phyloP scores from a whole-genome alignment of 2,888 invertebrate species.

The Arrhopalites spinosus region DNA sequence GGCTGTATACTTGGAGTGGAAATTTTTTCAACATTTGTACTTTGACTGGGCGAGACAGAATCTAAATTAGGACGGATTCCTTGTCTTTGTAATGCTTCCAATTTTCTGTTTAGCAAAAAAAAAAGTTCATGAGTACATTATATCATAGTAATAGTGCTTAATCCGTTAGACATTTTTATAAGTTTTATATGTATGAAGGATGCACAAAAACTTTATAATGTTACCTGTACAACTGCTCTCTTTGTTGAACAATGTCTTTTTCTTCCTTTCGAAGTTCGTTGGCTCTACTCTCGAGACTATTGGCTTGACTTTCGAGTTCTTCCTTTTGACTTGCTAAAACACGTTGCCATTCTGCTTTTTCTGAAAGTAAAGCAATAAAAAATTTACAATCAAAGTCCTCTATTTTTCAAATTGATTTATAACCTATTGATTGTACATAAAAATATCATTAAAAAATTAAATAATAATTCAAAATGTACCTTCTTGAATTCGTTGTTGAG shows the following conservation, averaged over 20 bases:
- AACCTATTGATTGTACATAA: too few species aligned
- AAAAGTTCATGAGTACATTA: not conserved
- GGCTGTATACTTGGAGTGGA: slow-evolving; percentile 58
- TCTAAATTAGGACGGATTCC: slow-evolving; percentile 63
- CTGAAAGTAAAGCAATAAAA: too few species aligned
- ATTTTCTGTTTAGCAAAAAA: slow-evolving; percentile 61
- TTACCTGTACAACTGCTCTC: slow-evolving; percentile 82
- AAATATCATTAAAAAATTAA: too few species aligned
- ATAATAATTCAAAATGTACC: too few species aligned
- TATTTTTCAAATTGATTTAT: too few species aligned
- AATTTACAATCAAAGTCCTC: too few species aligned
- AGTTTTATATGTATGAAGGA: too few species aligned
- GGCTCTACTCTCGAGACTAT: slow-evolving; percentile 57
- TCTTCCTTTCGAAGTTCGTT: slow-evolving; percentile 76
- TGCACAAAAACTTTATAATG: too few species aligned
- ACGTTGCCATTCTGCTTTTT: slow-evolving; percentile 54
- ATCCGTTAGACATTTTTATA: too few species aligned
- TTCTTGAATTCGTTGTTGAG: slow-evolving; percentile 54
- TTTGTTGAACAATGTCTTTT: slow-evolving; percentile 83
- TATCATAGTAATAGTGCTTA: not conserved
- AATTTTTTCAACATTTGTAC: slow-evolving; percentile 57
- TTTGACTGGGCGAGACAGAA: slow-evolving; percentile 58
- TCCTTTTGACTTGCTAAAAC: slow-evolving; percentile 51
- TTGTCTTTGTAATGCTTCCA: slow-evolving; percentile 80
- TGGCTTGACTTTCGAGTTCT: slow-evolving; percentile 46